These are phyloP conservation scores for Nephrotoma appendiculata DNA, from an alignment of 2,888 invertebrate genomes.

Conservation along the genomic window DNA sequence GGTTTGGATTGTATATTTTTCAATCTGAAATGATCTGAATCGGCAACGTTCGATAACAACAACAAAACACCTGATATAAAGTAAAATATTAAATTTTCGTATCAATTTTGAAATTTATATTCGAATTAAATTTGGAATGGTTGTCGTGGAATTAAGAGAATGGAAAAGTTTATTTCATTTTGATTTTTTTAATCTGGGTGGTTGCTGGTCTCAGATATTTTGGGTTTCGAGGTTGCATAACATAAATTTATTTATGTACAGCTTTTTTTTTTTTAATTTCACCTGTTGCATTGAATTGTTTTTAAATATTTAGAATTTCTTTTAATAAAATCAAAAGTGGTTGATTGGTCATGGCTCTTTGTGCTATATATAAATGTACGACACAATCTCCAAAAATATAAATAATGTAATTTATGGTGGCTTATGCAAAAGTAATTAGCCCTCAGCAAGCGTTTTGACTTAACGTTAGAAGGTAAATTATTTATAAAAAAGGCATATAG, in stretches of 20 bases:
- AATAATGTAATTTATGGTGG: too few relatives aligned
- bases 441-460: too few relatives aligned
- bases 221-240: not conserved
- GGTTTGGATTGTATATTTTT: not conserved
- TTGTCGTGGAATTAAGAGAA: not conserved
- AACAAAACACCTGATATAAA: not conserved
- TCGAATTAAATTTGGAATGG: not conserved
- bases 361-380: too few relatives aligned
- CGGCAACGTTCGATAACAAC: not conserved
- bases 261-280: not conserved
- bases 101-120: not conserved
- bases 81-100: not conserved
- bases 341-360: too few relatives aligned
- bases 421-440: too few relatives aligned
- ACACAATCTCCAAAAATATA: too few relatives aligned
- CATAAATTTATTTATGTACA: not conserved
- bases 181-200: not conserved
- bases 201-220: not conserved
- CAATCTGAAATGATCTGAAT: not conserved
- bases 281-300: not conserved
- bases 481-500: too few relatives aligned
- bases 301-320: too few relatives aligned
- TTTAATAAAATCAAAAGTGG: too few relatives aligned
- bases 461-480: too few relatives aligned
- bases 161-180: not conserved